phyloP scores from a whole-genome alignment of 2,113 vertebrate species.

The Halcyon malimbica region DNA sequence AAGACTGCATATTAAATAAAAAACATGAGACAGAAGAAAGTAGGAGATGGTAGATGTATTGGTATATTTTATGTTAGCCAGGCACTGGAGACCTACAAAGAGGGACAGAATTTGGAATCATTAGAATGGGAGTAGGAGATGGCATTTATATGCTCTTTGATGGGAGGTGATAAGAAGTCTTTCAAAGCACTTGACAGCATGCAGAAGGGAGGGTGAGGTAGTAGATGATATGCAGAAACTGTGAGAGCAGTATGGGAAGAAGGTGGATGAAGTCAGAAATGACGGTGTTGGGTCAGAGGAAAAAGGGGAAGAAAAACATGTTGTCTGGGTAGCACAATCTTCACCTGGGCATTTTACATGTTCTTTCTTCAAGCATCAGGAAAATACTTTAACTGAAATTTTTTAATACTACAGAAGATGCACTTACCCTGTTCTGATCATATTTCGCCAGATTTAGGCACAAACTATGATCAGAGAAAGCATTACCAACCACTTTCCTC shows the following conservation, averaged over 20 bases:
- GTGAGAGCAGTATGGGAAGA: not conserved
- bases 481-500: not conserved
- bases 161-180: not conserved
- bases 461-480: not conserved
- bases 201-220: not conserved
- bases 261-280: not conserved
- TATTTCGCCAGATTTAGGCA: not conserved
- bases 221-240: not conserved
- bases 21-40: not conserved
- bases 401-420: not conserved
- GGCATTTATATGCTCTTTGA: not conserved
- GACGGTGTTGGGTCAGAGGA: not conserved
- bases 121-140: not conserved
- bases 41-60: not conserved
- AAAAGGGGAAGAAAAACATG: not conserved
- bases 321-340: not conserved
- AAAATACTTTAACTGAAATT: not conserved
- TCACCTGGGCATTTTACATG: not conserved
- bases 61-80: not conserved
- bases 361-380: not conserved
- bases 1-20: not conserved
- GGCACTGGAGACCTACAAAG: not conserved
- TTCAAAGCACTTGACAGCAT: not conserved
- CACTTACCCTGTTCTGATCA: not conserved
- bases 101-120: not conserved